Evolutionary conservation across 2,888 invertebrate genomes (phyloP), one percentile per base, ranked within the genome.

Genomic region (Drosophila koepferae): DNA sequence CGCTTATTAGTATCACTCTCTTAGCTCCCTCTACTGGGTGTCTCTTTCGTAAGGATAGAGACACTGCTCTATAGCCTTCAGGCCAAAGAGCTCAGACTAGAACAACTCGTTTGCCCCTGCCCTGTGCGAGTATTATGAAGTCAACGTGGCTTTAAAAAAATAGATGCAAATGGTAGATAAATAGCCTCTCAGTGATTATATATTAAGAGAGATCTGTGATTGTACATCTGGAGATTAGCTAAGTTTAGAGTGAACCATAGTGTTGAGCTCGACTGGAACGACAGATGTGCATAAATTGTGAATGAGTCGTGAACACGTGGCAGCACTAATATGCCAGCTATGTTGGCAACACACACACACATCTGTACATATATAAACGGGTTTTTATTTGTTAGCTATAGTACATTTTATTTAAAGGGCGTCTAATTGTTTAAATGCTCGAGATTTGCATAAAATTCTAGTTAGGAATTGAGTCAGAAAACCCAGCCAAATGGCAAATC

Each of bases 301-400:
- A 46, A 16, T 16, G 46, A 40, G 51, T 80, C 72, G 77, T 76
- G 80, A 44, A 28, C 80, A 75, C 77, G 77, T 72, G 77, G 55
- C 55, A 67, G 34, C 59, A 60, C 63, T 54, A 62, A 67, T 62
- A 80, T 80, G 71, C 59, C 67, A 67, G 74, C 61, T 49, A 53
- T 48, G 43, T n/a, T 74, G 61, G 44, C 41, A 74, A 31, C 49
- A 41, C 14, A n/a, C 14, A 28, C 28, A n/a, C n/a, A n/a, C n/a
- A n/a, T n/a, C n/a, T n/a, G 5, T 16, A 16, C 8, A 38, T 16
- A 54, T n/a, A 6, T n/a, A 40, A 31, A 28, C 53, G 44, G 36
- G 59, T 63, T 59, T 46, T 55, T 41, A 28, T 18, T n/a, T 10
- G 48, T 12, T 16, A 44, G 31, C 49, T 41, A 8, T 28, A 36